These are phyloP conservation scores for Standfussiana lucernea DNA, from an alignment of 2,888 invertebrate genomes.

Conservation along the genomic window DNA sequence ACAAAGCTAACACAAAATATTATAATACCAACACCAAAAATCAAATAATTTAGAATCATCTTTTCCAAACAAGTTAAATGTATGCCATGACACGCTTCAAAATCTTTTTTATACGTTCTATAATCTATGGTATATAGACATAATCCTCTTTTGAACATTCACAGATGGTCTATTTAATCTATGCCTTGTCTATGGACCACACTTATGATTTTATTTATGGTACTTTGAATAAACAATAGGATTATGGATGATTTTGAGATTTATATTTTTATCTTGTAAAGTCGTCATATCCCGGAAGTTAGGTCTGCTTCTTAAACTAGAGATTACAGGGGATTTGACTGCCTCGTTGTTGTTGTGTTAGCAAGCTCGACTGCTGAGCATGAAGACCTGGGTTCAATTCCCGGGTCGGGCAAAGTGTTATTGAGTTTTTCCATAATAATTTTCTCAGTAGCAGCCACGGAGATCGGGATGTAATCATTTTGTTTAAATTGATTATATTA, in stretches of 20 bases:
- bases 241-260: conserved; percentile 33
- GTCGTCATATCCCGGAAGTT: background rate
- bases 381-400: no score
- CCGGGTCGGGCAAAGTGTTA: no score
- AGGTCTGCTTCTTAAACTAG: background rate
- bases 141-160: conserved; percentile 63
- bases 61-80: conserved; percentile 29
- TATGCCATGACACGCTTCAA: conserved; percentile 47
- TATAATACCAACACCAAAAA: conserved; percentile 21
- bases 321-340: background rate
- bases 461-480: no score
- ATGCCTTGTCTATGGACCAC: conserved; percentile 50
- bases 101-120: conserved; percentile 47
- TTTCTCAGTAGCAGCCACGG: no score
- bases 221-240: conserved; percentile 49
- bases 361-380: no score
- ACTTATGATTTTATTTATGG: conserved; percentile 49
- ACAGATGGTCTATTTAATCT: conserved; percentile 64
- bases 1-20: background rate
- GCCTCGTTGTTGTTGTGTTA: no score
- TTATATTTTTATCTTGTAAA: background rate
- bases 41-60: conserved; percentile 38
- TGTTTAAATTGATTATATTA: no score
- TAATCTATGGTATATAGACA: conserved; percentile 58
- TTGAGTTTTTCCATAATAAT: no score